A percentile compares a stretch with the other conserved stretches of the same genome.
phyloP scores from a whole-genome alignment of 2,888 invertebrate species.

The Amblyteles armatorius region DNA sequence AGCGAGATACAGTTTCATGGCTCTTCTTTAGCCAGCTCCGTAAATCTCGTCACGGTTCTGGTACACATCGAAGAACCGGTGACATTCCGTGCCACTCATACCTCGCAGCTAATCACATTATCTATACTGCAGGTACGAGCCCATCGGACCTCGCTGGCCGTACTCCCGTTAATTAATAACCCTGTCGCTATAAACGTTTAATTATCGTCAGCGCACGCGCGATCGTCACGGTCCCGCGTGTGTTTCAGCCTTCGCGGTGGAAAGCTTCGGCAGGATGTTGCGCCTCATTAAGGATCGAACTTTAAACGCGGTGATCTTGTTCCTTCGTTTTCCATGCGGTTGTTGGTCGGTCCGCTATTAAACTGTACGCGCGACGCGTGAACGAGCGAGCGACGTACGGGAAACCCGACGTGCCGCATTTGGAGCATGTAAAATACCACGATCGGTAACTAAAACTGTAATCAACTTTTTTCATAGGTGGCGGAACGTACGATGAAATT shows the following conservation, averaged over 20 bases:
- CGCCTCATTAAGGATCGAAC: slow-evolving; percentile 26
- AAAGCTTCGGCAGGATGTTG: slow-evolving; percentile 9
- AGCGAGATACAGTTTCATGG: neutral
- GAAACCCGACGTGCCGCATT: neutral
- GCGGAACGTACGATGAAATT: no score
- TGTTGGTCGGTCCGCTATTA: neutral
- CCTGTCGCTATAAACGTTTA: slow-evolving; percentile 16
- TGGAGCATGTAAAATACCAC: neutral
- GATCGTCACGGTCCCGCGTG: neutral
- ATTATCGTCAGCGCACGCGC: slow-evolving; percentile 30
- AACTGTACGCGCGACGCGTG: neutral
- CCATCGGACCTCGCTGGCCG: neutral
- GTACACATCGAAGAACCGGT: neutral
- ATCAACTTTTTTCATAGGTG: no score
- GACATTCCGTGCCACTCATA: neutral
- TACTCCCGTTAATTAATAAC: slow-evolving; percentile 27
- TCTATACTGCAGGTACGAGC: neutral
- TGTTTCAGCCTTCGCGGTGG: neutral
- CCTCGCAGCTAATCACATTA: slow-evolving; percentile 11
- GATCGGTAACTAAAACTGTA: neutral
- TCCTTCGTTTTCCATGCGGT: neutral
- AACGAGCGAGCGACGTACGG: neutral
- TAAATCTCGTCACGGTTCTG: neutral
- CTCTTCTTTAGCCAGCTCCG: neutral
- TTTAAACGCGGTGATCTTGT: slow-evolving; percentile 13